phyloP scores from a whole-genome alignment of 2,888 invertebrate genomes.

The Endomychus coccineus region DNA sequence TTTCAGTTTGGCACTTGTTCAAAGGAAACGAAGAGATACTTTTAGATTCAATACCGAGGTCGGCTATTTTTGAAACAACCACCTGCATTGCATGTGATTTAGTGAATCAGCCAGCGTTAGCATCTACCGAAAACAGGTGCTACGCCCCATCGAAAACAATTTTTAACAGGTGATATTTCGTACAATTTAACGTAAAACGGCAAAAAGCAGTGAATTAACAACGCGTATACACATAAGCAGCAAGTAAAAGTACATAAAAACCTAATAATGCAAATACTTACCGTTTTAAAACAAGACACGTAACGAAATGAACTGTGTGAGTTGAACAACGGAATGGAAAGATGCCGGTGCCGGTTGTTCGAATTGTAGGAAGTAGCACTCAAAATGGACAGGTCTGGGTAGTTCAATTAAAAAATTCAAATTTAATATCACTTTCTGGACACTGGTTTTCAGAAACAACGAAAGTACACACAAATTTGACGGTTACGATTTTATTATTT shows the following conservation, averaged over 20 bases:
- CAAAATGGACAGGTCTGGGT: slow-evolving; percentile 28
- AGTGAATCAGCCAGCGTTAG: slow-evolving; percentile 4
- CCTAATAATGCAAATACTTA: slow-evolving; percentile 29
- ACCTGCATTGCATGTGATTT: slow-evolving; percentile 12
- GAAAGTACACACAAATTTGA: too few species aligned
- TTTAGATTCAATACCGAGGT: slow-evolving; percentile 1
- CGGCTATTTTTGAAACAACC: slow-evolving; percentile 17
- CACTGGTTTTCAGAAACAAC: too few species aligned
- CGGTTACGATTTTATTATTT: too few species aligned
- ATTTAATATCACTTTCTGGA: too few species aligned
- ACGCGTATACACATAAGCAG: too few species aligned
- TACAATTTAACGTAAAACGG: slow-evolving; percentile 10
- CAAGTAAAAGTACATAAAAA: neutral
- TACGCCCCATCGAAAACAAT: slow-evolving; percentile 18
- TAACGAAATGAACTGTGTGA: slow-evolving; percentile 41
- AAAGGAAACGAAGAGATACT: neutral
- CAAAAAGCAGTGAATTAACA: neutral
- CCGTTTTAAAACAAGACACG: slow-evolving; percentile 40
- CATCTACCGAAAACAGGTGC: slow-evolving; percentile 22
- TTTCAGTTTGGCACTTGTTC: slow-evolving; percentile 4
- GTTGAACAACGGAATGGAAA: slow-evolving; percentile 41
- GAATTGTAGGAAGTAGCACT: slow-evolving; percentile 34
- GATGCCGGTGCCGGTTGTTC: slow-evolving; percentile 35
- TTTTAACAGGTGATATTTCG: slow-evolving; percentile 9
- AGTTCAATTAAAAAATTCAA: slow-evolving; percentile 31